Percentiles rank a stretch among this genome's conserved stretches.
Conservation (phyloP, 2,113 vertebrate species). For the Lanius collurio region DNA sequence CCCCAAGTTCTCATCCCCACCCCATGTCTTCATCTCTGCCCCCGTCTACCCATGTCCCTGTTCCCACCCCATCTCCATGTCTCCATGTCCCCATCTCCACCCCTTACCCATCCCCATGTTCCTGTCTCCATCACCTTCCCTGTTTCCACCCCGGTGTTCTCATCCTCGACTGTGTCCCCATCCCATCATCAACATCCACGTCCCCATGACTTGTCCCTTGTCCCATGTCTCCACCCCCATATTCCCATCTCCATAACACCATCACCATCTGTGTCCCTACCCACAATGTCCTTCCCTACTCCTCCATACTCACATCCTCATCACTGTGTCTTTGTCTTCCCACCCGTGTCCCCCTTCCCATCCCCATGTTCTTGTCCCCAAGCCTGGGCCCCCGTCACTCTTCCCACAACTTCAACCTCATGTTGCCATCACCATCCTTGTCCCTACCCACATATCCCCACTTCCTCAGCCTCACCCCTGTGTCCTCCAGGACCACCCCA, state of each 20-base stretch:
- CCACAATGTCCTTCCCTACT: background rate
- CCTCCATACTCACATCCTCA: background rate
- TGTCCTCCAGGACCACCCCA: no score
- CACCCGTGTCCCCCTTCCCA: background rate
- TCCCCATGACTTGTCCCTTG: background rate
- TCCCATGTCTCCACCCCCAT: background rate
- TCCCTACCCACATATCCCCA: no score
- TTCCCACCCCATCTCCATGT: background rate
- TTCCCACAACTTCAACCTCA: no score
- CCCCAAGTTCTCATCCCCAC: no score
- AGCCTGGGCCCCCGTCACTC: background rate
- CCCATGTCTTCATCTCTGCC: background rate
- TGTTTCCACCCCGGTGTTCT: background rate
- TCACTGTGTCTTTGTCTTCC: background rate
- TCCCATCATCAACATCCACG: background rate
- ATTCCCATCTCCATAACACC: background rate
- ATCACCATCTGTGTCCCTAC: background rate
- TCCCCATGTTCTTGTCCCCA: background rate
- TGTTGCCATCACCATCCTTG: background rate
- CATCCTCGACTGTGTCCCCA: no score
- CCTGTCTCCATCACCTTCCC: background rate
- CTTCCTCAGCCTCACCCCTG: background rate
- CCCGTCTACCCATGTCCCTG: background rate
- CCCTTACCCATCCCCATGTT: background rate
- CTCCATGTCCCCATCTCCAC: background rate